A percentile compares a stretch with the other conserved stretches of the same genome.
phyloP scores from a whole-genome alignment of 2,113 vertebrate species.

The Tetrax tetrax region DNA sequence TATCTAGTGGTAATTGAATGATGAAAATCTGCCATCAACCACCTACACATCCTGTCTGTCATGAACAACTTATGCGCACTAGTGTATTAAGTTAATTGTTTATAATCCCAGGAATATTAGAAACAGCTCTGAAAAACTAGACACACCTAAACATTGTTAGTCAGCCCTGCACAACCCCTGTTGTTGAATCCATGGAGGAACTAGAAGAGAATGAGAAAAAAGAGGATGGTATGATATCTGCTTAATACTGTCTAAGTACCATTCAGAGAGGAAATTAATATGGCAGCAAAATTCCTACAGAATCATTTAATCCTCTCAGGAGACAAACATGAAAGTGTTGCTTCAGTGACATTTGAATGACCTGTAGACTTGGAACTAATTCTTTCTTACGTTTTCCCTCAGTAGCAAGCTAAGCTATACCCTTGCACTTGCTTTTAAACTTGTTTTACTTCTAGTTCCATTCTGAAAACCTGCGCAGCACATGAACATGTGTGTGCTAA shows the following conservation, averaged over 20 bases:
- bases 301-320: neutral
- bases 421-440: neutral
- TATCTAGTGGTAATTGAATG: neutral
- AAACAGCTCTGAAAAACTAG: neutral
- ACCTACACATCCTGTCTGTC: neutral
- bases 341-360: neutral
- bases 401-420: neutral
- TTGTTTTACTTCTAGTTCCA: neutral
- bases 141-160: neutral
- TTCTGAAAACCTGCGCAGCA: neutral
- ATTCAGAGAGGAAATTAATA: neutral
- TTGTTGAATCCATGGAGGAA: neutral
- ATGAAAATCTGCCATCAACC: neutral
- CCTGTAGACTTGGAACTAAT: neutral
- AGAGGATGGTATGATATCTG: neutral
- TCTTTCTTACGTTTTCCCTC: neutral
- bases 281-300: neutral
- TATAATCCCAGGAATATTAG: neutral
- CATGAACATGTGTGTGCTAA: fast-evolving
- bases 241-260: neutral
- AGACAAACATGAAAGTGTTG: neutral
- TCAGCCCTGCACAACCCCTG: neutral
- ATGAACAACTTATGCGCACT: neutral
- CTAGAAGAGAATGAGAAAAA: neutral
- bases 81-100: neutral